These are phyloP conservation scores for Unio pictorum DNA, from an alignment of 2,888 invertebrate genomes.

Conservation along the genomic window DNA sequence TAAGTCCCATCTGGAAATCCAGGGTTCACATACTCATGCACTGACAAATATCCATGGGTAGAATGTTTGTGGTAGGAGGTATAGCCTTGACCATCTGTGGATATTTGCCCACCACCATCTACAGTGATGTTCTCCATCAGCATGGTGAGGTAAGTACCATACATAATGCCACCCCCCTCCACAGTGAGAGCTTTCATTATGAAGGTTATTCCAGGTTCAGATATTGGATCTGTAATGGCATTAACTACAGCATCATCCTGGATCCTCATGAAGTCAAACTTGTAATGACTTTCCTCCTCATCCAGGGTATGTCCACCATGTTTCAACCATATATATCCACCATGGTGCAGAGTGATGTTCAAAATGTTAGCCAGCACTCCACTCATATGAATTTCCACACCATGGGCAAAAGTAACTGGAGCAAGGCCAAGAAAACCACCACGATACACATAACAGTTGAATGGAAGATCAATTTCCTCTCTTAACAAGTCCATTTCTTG, in stretches of 20 bases:
- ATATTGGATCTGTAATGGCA: constrained; percentile 51
- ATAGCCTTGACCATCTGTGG: constrained; percentile 54
- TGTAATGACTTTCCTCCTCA: constrained; percentile 40
- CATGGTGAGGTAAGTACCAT: constrained; percentile 48
- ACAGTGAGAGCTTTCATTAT: constrained; percentile 37
- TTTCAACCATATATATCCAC: constrained; percentile 57
- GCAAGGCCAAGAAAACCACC: constrained; percentile 53
- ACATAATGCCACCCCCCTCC: constrained; percentile 57
- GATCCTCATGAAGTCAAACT: constrained; percentile 44
- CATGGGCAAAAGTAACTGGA: constrained; percentile 54
- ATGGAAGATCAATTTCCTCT: constrained; percentile 56
- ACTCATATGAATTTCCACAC: constrained; percentile 53
- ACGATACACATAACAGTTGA: constrained; percentile 49
- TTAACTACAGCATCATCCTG: constrained; percentile 52
- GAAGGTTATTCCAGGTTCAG: constrained; percentile 49
- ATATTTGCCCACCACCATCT: constrained; percentile 52
- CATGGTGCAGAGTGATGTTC: constrained; percentile 55
- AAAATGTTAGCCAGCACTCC: constrained; percentile 50
- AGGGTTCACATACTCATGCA: constrained; percentile 51
- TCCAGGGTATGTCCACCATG: constrained; percentile 49
- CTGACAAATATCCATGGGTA: constrained; percentile 37
- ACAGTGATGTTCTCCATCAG: constrained; percentile 52
- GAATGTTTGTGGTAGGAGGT: constrained; percentile 34
- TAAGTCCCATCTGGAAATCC: constrained; percentile 31
- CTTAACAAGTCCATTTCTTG: constrained; percentile 50